Evolutionary conservation across 2,888 invertebrate species (phyloP).

Genomic region (Tenthredo distinguenda): DNA sequence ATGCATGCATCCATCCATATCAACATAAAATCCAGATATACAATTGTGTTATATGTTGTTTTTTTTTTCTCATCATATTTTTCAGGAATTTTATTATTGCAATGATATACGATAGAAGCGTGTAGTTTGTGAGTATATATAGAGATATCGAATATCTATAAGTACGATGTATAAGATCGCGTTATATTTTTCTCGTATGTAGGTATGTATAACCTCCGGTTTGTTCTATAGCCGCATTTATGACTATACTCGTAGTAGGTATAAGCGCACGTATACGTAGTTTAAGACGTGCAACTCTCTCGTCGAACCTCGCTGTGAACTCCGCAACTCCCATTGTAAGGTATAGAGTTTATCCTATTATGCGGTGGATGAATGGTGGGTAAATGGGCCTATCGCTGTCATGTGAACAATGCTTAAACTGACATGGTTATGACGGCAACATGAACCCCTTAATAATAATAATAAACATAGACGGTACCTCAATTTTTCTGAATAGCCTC

Average conservation of each 20-base stretch:
- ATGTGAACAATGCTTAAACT: constrained; percentile 72
- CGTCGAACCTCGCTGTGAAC: constrained; percentile 47
- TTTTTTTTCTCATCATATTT: too few species aligned
- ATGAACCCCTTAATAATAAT: constrained; percentile 71
- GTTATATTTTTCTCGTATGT: too few species aligned
- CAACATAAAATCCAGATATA: too few species aligned
- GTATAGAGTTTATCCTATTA: constrained; percentile 68
- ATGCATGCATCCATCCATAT: not conserved
- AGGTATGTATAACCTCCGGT: not conserved
- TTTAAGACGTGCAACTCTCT: constrained; percentile 32
- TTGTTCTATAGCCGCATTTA: not conserved
- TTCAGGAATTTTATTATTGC: too few species aligned
- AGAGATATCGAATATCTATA: too few species aligned
- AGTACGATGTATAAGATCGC: too few species aligned
- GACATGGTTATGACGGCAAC: constrained; percentile 76
- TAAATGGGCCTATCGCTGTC: constrained; percentile 69
- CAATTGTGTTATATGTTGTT: too few species aligned
- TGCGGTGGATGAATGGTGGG: constrained; percentile 55
- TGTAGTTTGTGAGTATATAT: too few species aligned
- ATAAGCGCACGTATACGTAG: not conserved
- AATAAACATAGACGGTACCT: constrained; percentile 61
- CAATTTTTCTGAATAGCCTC: constrained; percentile 55
- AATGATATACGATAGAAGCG: too few species aligned
- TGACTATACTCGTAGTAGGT: not conserved
- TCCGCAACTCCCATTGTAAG: constrained; percentile 46